phyloP scores from a whole-genome alignment of 35 echinoderm and acorn worm species.

The Chiridota heheva region DNA sequence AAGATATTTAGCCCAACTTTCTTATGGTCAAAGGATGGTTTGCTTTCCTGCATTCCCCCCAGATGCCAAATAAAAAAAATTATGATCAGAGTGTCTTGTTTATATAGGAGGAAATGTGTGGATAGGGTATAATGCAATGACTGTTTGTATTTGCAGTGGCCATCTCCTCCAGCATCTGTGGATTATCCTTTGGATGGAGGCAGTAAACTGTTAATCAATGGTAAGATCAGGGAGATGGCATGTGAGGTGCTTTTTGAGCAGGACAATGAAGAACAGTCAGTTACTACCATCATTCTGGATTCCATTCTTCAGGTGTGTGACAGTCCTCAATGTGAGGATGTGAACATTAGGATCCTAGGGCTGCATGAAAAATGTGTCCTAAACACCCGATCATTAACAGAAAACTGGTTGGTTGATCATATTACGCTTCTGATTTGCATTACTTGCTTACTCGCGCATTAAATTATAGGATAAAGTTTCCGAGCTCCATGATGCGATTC shows the following conservation, averaged over 20 bases:
- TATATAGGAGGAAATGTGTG: too few relatives aligned
- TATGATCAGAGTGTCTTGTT: too few relatives aligned
- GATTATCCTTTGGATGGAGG: slow-evolving; percentile 91
- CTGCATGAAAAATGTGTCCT: background rate
- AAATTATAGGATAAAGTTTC: too few relatives aligned
- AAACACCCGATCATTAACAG: too few relatives aligned
- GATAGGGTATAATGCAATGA: too few relatives aligned
- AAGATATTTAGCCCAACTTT: too few relatives aligned
- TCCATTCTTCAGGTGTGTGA: slow-evolving; percentile 73
- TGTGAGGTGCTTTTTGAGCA: slow-evolving; percentile 94
- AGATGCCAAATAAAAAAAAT: too few relatives aligned
- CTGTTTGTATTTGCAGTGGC: slow-evolving; percentile 76
- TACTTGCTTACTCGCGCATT: too few relatives aligned
- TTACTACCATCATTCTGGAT: slow-evolving; percentile 76
- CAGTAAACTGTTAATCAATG: slow-evolving; percentile 66
- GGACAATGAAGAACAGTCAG: slow-evolving; percentile 85
- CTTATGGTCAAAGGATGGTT: too few relatives aligned
- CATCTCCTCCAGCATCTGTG: slow-evolving; percentile 65
- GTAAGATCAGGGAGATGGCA: slow-evolving; percentile 77
- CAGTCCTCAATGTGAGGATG: background rate
- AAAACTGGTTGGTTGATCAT: too few relatives aligned
- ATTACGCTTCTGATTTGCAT: background rate
- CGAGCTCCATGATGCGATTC: too few relatives aligned
- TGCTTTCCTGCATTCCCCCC: too few relatives aligned
- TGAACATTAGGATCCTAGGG: background rate